Evolutionary conservation across 2,797 vertebrate genomes (phyloP), one percentile per base, ranked within the genome.

Genomic region (Leuciscus waleckii): DNA sequence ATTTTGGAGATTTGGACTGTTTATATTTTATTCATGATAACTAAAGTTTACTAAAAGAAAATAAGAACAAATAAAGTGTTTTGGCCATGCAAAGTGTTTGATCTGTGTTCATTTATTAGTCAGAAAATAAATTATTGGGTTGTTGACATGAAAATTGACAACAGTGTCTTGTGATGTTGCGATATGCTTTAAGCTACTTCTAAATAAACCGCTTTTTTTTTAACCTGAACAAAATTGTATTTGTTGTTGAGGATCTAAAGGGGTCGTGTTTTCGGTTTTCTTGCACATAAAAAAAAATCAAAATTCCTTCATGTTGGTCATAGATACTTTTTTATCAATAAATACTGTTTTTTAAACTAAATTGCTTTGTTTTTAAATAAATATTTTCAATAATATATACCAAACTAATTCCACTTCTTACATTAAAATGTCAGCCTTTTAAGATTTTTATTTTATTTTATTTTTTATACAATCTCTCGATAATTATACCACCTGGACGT

Each of bases 31-130:
- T 90, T 87, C 81, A 77, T 84, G 79, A 84, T 71, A 87, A 83
- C 84, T 85, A 79, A 87, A 61, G 79, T 89, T 88, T 89, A 89
- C 88, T 83, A 80, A 89, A 88, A 75, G 75, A 89, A 82, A 61
- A 87, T 23, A 26, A 81, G 78, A 86, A 87, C 80, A 89, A 89
- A 87, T 86, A 86, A 87, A 88, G 81, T 81, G 79, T 84, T 86
- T 87, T 84, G 87, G 85, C 78, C 85, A 54, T 84, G 85, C 70
- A 85, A 49, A 77, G 46, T 14, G 23, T 3, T 37, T n/a, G 7
- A 29, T 17, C 2, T 65, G 68, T 65, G 74, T 83, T 73, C 68
- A 58, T 70, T 86, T 56, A 29, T 56, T 16, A 11, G 13, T 71
- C 49, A 58, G 6, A 10, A 69, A 37, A 54, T 69, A 43, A 32